Evolutionary conservation across 92 coral and sea anemone species (phyloP).

Genomic region (Pocillopora grandis): DNA sequence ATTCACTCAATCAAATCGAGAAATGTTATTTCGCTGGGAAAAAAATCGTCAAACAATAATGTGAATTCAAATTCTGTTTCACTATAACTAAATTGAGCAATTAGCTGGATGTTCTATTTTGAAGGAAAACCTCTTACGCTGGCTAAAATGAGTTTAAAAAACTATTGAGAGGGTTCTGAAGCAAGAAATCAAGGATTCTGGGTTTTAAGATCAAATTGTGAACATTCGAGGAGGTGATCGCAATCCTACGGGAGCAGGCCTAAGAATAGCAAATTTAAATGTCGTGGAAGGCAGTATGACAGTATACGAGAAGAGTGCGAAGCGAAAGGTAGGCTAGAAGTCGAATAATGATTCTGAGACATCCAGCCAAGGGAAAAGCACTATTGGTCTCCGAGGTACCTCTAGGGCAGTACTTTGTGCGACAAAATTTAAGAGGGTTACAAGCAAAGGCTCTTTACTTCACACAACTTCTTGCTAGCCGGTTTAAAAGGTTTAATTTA

Average conservation of each 20-base stretch:
- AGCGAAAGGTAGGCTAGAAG: background rate
- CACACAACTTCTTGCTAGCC: background rate
- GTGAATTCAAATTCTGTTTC: too few relatives aligned
- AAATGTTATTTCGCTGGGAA: too few relatives aligned
- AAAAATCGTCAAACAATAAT: too few relatives aligned
- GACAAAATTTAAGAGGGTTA: conserved; percentile 44
- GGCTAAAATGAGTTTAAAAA: too few relatives aligned
- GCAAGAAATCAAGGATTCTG: background rate
- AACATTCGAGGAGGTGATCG: background rate
- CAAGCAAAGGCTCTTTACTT: background rate
- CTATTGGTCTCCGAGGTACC: conserved; percentile 29
- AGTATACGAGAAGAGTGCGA: background rate
- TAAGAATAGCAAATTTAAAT: background rate
- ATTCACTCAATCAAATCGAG: too few relatives aligned
- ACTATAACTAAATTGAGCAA: too few relatives aligned
- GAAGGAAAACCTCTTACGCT: too few relatives aligned
- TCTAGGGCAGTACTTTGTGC: conserved; percentile 65
- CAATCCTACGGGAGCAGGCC: background rate
- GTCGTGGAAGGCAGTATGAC: background rate
- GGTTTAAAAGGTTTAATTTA: background rate
- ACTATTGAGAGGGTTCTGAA: background rate
- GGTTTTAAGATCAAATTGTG: background rate
- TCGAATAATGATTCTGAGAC: background rate
- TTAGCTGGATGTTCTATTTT: too few relatives aligned
- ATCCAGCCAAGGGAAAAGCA: background rate